phyloP scores from a whole-genome alignment of 2,888 invertebrate genomes.

The Ischnus inquisitorius region DNA sequence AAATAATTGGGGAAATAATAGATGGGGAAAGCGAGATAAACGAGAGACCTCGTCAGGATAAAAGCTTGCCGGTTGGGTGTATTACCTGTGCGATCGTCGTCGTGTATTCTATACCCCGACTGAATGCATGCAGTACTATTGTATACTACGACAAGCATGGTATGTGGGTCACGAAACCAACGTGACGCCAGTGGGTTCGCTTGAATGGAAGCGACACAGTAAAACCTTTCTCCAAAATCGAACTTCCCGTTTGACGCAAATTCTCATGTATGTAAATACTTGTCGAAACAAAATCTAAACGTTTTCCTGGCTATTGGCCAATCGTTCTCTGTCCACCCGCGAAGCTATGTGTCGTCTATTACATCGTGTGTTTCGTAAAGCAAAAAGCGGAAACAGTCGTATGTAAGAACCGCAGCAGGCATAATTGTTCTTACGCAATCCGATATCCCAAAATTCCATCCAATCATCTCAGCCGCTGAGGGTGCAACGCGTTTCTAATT shows the following conservation, averaged over 20 bases:
- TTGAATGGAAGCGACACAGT: conserved; percentile 68
- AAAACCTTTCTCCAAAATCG: conserved; percentile 72
- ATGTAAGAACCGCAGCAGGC: background rate
- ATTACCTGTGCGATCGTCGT: background rate
- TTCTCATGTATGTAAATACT: background rate
- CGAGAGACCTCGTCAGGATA: background rate
- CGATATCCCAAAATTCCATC: background rate
- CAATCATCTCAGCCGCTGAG: background rate
- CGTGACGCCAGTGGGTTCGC: conserved; percentile 72
- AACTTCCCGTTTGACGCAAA: background rate
- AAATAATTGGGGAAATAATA: too few species aligned
- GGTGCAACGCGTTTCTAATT: background rate
- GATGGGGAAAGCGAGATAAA: conserved; percentile 2
- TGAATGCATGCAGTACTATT: background rate
- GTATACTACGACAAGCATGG: conserved; percentile 75
- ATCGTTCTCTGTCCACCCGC: background rate
- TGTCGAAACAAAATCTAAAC: conserved; percentile 1
- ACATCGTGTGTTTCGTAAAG: background rate
- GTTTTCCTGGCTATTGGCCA: background rate
- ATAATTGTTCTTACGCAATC: background rate
- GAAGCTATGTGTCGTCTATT: background rate
- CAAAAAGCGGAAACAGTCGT: background rate
- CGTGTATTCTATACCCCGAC: too few species aligned
- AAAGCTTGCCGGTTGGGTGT: background rate
- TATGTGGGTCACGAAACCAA: conserved; percentile 84